Evolutionary conservation across 2,888 invertebrate species (phyloP).

Genomic region (Orthonevra nobilis): DNA sequence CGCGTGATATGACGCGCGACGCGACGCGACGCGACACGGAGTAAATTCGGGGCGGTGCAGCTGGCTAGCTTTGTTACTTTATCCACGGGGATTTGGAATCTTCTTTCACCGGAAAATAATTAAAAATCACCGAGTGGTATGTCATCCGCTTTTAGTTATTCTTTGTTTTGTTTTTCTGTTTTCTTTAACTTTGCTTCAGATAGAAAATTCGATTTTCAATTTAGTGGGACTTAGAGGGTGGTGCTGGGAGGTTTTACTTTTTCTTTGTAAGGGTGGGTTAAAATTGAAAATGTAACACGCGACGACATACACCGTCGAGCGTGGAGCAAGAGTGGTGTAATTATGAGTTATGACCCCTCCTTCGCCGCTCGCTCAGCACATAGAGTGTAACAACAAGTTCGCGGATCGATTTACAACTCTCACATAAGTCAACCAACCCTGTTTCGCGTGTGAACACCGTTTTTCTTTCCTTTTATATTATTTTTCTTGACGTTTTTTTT

Average conservation of each 20-base stretch:
- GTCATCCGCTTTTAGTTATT: constrained; percentile 65
- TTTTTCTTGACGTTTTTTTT: background rate
- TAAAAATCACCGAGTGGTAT: constrained; percentile 64
- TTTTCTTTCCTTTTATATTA: constrained; percentile 29
- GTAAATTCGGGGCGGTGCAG: constrained; percentile 1
- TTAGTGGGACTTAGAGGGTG: constrained; percentile 23
- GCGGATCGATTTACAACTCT: constrained; percentile 69
- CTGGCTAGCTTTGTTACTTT: constrained; percentile 50
- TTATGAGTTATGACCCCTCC: constrained; percentile 67
- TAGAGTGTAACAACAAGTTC: constrained; percentile 65
- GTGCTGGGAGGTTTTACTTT: background rate
- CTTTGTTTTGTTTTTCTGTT: constrained; percentile 44
- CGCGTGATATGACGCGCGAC: too few relatives aligned
- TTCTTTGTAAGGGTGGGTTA: constrained; percentile 3
- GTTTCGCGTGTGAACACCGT: constrained; percentile 62
- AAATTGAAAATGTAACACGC: constrained; percentile 43
- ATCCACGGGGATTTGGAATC: constrained; percentile 60
- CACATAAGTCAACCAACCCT: constrained; percentile 67
- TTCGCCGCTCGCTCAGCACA: constrained; percentile 52
- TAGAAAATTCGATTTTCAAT: constrained; percentile 62
- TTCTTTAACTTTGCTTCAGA: constrained; percentile 15
- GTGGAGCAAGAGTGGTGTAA: constrained; percentile 56
- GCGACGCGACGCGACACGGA: constrained; percentile 24
- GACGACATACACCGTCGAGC: constrained; percentile 40
- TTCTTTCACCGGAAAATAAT: constrained; percentile 64